Base-by-base conservation (phyloP, 92 coral and sea anemone genomes). In the Micromussa lordhowensis region DNA sequence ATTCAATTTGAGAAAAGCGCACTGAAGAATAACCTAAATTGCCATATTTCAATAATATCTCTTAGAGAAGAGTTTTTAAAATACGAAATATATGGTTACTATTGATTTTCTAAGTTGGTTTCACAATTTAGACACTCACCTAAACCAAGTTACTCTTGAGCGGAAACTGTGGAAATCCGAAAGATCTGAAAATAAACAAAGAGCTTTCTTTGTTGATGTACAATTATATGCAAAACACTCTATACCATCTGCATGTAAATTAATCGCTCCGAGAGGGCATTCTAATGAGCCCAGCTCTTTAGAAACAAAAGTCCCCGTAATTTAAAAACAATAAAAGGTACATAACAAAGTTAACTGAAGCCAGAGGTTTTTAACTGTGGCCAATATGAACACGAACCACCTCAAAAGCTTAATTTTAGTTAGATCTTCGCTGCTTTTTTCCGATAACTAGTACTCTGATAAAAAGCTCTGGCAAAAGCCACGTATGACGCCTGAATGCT, bases 191-290 rank as follows among this genome's bases (percentile, higher is more conserved):
- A 73, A 36, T 73, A 73, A 17, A 73, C 77, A 73, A 26, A 35
- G 26, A 18, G 15, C 32, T 21, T 24, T 6, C 26, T 26, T 83
- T 5, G 73, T 22, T 58, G 58, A 16, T 84, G 81, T 74, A 57
- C 74, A 73, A 69, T 24, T 54, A 11, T 84, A 84, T 84, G 88
- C 88, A 84, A 74, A 55, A 57, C 30, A 30, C 35, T 15, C 15
- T 19, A 36, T 31, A 72, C 14, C 32, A 32, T 53, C 29, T 57
- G 57, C 70, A 84, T 84, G 88, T 51, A 84, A 84, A 84, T 84
- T 26, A 30, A 73, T 75, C 31, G 68, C 78, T 34, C 17, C 12
- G 26, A 35, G 40, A 73, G 38, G 57, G 79, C 22, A 51, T 51
- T 83, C 24, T 75, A 58, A 57, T 84, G 38, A 36, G 44, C 4